A percentile compares a stretch with the other conserved stretches of the same genome.
Evolutionary conservation across 2,797 vertebrate species (phyloP).

Genomic region (Eulemur coronatus): DNA sequence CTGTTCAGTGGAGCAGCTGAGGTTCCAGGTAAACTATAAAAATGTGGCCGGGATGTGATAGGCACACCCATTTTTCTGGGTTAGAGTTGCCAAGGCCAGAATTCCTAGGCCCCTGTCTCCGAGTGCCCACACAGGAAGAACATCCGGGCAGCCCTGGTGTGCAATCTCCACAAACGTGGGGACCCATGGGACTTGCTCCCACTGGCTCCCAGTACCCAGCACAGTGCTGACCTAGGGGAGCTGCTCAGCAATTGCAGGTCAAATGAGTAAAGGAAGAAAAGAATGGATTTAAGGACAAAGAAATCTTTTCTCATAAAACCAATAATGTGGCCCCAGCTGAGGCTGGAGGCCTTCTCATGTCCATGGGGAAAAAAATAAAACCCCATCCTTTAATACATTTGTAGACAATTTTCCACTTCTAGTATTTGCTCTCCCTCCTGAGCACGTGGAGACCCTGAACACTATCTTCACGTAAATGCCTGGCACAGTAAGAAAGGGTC

Average conservation of each 20-base stretch:
- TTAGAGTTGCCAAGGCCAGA: background rate
- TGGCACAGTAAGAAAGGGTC: background rate
- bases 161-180: too few species aligned
- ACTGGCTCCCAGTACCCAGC: background rate
- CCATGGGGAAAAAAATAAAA: background rate
- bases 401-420: background rate
- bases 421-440: background rate
- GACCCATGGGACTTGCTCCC: background rate
- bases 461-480: too few species aligned
- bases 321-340: background rate
- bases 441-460: background rate
- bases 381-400: background rate
- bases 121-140: background rate
- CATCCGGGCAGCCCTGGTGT: background rate
- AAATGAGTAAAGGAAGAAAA: background rate
- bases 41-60: background rate
- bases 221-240: background rate
- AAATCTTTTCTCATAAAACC: background rate
- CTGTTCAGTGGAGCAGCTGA: background rate
- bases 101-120: background rate
- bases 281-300: background rate
- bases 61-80: background rate
- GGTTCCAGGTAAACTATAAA: background rate
- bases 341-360: background rate
- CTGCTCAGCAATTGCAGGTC: background rate